Evolutionary conservation across 2,888 invertebrate species (phyloP).

Genomic region (Colostygia pectinataria): DNA sequence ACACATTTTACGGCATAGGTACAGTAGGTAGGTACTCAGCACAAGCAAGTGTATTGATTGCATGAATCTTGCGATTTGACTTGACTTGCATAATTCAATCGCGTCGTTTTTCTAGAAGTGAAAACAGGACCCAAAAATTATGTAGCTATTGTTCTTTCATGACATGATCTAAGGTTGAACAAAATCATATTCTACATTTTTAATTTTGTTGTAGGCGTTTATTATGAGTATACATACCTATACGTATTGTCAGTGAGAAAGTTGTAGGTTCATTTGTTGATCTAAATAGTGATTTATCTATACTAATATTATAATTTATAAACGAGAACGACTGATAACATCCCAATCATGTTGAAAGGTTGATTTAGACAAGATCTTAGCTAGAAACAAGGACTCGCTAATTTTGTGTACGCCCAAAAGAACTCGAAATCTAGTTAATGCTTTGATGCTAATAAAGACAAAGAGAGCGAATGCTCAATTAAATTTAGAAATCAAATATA

Average conservation of each 20-base stretch:
- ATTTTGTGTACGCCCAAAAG: too few species aligned
- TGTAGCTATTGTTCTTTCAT: background rate
- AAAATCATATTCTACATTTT: slow-evolving; percentile 22
- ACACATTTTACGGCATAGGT: slow-evolving; percentile 1
- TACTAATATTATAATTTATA: too few species aligned
- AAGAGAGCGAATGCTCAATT: too few species aligned
- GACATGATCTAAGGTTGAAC: slow-evolving; percentile 41
- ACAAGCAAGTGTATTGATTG: too few species aligned
- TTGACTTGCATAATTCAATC: too few species aligned
- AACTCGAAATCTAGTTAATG: too few species aligned
- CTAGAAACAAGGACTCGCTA: too few species aligned
- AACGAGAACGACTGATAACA: slow-evolving; percentile 61
- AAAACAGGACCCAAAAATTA: background rate
- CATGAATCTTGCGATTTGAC: too few species aligned
- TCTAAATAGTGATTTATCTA: slow-evolving; percentile 67
- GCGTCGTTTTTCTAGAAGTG: too few species aligned
- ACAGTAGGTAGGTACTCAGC: background rate
- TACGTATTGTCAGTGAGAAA: slow-evolving; percentile 30
- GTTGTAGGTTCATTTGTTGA: slow-evolving; percentile 48
- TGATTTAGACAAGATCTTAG: too few species aligned
- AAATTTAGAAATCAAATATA: too few species aligned
- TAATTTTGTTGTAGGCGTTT: slow-evolving; percentile 43
- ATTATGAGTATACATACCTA: slow-evolving; percentile 40
- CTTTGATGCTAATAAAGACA: too few species aligned
- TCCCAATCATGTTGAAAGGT: slow-evolving; percentile 38